A percentile compares a stretch with the other conserved stretches of the same genome.
phyloP scores from a whole-genome alignment of 2,888 invertebrate genomes.

The Gandaritis pyraliata region DNA sequence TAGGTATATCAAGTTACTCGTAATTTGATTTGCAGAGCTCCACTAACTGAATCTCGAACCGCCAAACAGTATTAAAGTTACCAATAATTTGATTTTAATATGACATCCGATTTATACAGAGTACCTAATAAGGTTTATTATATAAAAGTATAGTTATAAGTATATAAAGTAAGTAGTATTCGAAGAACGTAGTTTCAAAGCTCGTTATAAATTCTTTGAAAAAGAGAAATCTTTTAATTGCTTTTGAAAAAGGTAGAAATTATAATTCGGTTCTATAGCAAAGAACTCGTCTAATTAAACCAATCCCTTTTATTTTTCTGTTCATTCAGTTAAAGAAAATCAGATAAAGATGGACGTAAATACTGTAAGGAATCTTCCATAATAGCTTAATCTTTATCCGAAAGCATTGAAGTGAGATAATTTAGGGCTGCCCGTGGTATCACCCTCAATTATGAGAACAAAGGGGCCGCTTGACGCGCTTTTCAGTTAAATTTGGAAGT shows the following conservation, averaged over 20 bases:
- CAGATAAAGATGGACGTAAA: slow-evolving; percentile 36
- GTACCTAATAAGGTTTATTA: no score
- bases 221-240: background rate
- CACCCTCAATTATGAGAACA: slow-evolving; percentile 55
- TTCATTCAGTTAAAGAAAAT: slow-evolving; percentile 27
- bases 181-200: background rate
- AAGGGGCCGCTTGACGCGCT: slow-evolving; percentile 51
- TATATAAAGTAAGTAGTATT: no score
- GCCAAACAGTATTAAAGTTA: slow-evolving; percentile 8
- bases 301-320: slow-evolving; percentile 17
- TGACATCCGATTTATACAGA: no score
- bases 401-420: slow-evolving; percentile 59
- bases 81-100: slow-evolving; percentile 4
- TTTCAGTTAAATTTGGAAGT: slow-evolving; percentile 56
- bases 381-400: slow-evolving; percentile 66
- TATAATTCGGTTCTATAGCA: background rate
- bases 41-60: slow-evolving; percentile 20
- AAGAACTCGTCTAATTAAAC: background rate
- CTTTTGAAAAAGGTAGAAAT: background rate
- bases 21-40: slow-evolving; percentile 23
- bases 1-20: slow-evolving; percentile 28
- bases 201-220: background rate
- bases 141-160: no score
- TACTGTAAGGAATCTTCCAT: slow-evolving; percentile 43
- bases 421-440: slow-evolving; percentile 57